phyloP scores from a whole-genome alignment of 1,140 invertebrate species.

The Glomeris maerens region DNA sequence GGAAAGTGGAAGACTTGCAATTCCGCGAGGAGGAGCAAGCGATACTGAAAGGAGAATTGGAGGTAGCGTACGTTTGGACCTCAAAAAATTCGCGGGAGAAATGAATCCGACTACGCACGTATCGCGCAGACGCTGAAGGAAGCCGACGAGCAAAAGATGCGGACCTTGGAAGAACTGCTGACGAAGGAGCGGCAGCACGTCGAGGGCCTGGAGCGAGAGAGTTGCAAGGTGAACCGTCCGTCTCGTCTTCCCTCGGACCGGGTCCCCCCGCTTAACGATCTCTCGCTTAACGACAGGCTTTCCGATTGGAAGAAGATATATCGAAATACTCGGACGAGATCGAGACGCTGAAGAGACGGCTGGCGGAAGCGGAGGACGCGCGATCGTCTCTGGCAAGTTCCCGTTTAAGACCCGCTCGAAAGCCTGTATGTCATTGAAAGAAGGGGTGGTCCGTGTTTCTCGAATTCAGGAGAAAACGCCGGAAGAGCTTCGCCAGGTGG shows the following conservation, averaged over 20 bases:
- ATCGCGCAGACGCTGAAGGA: neutral
- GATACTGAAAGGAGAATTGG: conserved; percentile 58
- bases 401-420: neutral
- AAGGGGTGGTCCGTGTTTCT: no score
- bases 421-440: no score
- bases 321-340: conserved; percentile 24
- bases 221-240: conserved; percentile 17
- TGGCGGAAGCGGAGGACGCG: conserved; percentile 24
- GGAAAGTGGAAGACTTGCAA: conserved; percentile 78
- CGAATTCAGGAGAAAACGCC: no score
- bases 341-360: conserved; percentile 26
- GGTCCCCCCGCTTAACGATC: no score
- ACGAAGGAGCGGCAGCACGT: conserved; percentile 33
- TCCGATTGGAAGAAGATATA: conserved; percentile 23
- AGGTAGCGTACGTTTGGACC: no score
- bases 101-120: neutral
- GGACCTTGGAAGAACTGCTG: conserved; percentile 33
- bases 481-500: no score
- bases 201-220: conserved; percentile 36
- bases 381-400: neutral
- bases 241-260: no score
- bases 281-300: conserved; percentile 10
- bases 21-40: conserved; percentile 83
- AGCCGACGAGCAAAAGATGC: neutral
- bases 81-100: conserved; percentile 7